Evolutionary conservation across 2,888 invertebrate species (phyloP).

Genomic region (Eledona agricola): DNA sequence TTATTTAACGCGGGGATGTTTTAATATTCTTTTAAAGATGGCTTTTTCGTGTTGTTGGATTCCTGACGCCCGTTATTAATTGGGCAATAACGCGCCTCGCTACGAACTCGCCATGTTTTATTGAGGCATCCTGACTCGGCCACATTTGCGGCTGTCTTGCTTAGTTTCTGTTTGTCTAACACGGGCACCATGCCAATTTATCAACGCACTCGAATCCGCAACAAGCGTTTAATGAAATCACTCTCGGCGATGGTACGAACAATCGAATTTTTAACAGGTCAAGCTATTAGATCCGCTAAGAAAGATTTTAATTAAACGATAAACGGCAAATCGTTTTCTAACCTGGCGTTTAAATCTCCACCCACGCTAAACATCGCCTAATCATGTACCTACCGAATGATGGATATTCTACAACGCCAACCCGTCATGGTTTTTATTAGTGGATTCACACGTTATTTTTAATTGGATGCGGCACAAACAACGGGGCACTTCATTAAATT

Average conservation of each 20-base stretch:
- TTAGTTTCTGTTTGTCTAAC: conserved; percentile 54
- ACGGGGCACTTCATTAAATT: conserved; percentile 11
- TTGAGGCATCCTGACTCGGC: conserved; percentile 46
- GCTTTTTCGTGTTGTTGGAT: conserved; percentile 62
- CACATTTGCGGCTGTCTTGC: conserved; percentile 45
- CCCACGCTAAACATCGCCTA: conserved; percentile 36
- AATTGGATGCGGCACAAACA: conserved; percentile 15
- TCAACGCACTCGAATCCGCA: conserved; percentile 42
- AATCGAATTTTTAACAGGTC: neutral
- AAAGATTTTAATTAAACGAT: conserved; percentile 43
- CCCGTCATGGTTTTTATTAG: conserved; percentile 11
- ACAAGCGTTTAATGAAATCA: neutral
- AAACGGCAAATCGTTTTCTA: conserved; percentile 41
- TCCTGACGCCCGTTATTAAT: conserved; percentile 60
- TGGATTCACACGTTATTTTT: conserved; percentile 18
- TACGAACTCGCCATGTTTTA: conserved; percentile 51
- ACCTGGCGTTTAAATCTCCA: conserved; percentile 44
- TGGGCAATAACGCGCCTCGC: conserved; percentile 59
- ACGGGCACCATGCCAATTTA: conserved; percentile 53
- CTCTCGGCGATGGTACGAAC: neutral
- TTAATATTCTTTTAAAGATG: conserved; percentile 61
- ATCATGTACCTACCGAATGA: conserved; percentile 34
- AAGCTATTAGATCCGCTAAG: conserved; percentile 3
- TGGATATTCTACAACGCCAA: conserved; percentile 22
- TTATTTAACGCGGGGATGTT: conserved; percentile 58